These are phyloP conservation scores for Kradibia gibbosae DNA, from an alignment of 1,140 invertebrate species.

Conservation along the genomic window DNA sequence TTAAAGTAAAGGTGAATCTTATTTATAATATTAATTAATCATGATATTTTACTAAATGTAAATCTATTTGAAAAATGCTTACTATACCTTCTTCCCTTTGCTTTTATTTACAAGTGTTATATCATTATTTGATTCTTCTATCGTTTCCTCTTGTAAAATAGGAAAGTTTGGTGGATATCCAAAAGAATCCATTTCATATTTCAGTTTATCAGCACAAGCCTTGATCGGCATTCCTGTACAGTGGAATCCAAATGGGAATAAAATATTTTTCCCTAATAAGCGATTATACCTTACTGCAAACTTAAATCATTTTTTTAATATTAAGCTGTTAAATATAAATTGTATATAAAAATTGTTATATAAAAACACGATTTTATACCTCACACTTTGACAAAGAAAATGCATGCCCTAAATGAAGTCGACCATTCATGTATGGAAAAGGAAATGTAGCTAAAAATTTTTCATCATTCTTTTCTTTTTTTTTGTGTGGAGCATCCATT, in stretches of 20 bases:
- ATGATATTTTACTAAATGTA: too few species aligned
- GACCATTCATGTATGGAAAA: constrained; percentile 99
- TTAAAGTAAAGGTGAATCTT: neutral
- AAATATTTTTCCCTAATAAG: constrained; percentile 89
- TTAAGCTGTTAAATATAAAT: neutral
- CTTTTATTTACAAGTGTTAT: constrained; percentile 91
- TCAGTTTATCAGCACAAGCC: constrained; percentile 98
- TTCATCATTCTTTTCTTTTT: constrained; percentile 76
- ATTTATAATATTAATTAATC: neutral
- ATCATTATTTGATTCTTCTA: constrained; percentile 74
- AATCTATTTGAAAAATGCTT: too few species aligned
- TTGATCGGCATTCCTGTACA: constrained; percentile 98
- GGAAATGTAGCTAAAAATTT: constrained; percentile 98
- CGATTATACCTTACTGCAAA: constrained; percentile 94
- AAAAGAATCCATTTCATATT: constrained; percentile 92
- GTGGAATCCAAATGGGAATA: constrained; percentile 99
- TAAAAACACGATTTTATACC: constrained; percentile 66
- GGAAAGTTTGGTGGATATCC: constrained; percentile 96
- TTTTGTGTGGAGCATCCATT: constrained; percentile 80
- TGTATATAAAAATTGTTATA: neutral
- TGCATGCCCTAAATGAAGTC: constrained; percentile 97
- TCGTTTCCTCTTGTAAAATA: constrained; percentile 61
- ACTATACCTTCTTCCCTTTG: constrained; percentile 93
- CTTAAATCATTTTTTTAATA: constrained; percentile 68
- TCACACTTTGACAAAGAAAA: constrained; percentile 98